Evolutionary conservation across 2,888 invertebrate species (phyloP), one percentile per base, ranked within the genome.

Genomic region (Drosophila rellima): DNA sequence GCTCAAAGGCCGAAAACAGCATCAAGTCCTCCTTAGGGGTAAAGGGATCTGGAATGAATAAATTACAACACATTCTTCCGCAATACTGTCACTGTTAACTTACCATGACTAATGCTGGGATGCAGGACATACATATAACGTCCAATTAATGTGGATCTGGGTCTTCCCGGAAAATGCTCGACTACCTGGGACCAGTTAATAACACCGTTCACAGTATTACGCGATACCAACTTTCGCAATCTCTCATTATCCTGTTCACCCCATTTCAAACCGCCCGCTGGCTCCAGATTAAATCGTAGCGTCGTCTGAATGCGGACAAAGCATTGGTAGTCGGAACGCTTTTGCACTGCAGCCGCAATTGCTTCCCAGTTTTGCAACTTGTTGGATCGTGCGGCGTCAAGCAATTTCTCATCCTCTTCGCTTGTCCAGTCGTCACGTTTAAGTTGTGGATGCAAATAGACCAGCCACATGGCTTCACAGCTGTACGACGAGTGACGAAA

Each of bases 181-280:
- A 94, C 93, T 7, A 97, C 94, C 88, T 94, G 94, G 3, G 94
- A 93, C 97, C 97, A 97, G 0, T 96, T 95, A 71, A 97, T 95
- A 47, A 94, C 94, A 65, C 94, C 93, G 17, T 95, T 96, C 60
- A 95, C 93, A 71, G 93, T 94, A 72, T 94, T 94, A 68, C 92
- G 93, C n/a, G 95, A 94, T 0, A 97, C 94, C 1, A 95, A 91
- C 59, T 94, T 93, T 35, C 93, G 88, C 2, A 98, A 92, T 50
- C 94, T 93, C 52, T 94, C 93, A 80, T 97, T 95, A 90, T 98
- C 97, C 47, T 94, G 94, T 11, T 92, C 88, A 0, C 94, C 93
- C 95, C 97, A 97, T 71, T 79, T 81, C 0, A 10, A 5, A 0
- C 2, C 2, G 15, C n/a, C n/a, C 0, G 39, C 42, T n/a, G 82